Base-by-base conservation (phyloP, 2,888 invertebrate species). In the Eristalis tenax region DNA sequence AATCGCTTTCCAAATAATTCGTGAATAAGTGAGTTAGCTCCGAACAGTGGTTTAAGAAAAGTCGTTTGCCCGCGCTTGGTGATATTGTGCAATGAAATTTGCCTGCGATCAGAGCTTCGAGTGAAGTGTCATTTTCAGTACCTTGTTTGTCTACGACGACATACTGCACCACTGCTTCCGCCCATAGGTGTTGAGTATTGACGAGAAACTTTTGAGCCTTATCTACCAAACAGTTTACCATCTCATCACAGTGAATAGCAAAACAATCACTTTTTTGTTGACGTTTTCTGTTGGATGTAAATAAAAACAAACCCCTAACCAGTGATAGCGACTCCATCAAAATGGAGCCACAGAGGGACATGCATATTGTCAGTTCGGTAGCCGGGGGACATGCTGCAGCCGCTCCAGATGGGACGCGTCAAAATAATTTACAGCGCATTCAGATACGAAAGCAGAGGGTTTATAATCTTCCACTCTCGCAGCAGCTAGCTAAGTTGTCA, bases 391-490 rank as follows among this genome's bases (percentile, higher is more conserved):
- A 88, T 13, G 59, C 83, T 22, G 38, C 88, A 1, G 85, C 90
- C 0, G 84, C 88, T 0, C 88, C 88, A 23, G 89, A 94, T 87
- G 94, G 94, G 0, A 95, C 94, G 1, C 92, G 95, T 0, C 96
- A 96, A 90, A 96, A 95, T 83, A 97, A 97, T 92, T 93, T 97
- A 3, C 96, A 97, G 90, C 94, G 96, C 68, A 97, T 97, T 86
- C 97, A 97, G 88, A 95, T 95, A 88, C 94, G 97, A 70, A 98
- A 98, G 91, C 89, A 90, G 56, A 90, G 88, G 63, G 89, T 89
- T 18, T 90, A 89, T 43, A 89, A 89, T 81, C 78, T 90, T 6
- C 90, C 90, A 1, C 76, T 89, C 18, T 73, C 84, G 0, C 90
- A 90, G 81, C 90, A 90, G 81, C 81, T 90, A 71, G 89, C 89